phyloP scores from a whole-genome alignment of 2,113 vertebrate species.

The Gymnarchus niloticus region DNA sequence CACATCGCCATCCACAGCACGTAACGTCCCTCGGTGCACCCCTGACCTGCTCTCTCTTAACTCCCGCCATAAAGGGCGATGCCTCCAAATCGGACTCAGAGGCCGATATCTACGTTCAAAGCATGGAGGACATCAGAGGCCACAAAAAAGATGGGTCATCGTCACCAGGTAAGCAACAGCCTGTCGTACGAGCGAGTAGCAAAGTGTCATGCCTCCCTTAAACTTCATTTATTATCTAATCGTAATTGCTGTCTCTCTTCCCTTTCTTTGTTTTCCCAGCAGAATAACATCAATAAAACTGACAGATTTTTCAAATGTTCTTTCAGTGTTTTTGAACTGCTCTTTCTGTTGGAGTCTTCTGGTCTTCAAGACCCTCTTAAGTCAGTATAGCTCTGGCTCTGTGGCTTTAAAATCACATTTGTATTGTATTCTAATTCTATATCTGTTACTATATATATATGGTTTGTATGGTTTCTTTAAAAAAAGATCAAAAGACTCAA shows the following conservation, averaged over 20 bases:
- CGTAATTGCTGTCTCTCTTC: neutral
- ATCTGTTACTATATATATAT: neutral
- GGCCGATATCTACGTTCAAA: constrained; percentile 71
- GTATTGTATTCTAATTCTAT: neutral
- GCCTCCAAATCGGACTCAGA: constrained; percentile 83
- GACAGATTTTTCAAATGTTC: neutral
- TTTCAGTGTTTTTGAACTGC: neutral
- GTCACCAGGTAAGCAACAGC: constrained; percentile 82
- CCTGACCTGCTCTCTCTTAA: constrained; percentile 17
- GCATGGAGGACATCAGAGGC: constrained; percentile 77
- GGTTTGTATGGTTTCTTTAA: neutral
- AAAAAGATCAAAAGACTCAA: neutral
- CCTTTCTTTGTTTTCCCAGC: neutral
- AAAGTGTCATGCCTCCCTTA: neutral
- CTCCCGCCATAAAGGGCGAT: constrained; percentile 68
- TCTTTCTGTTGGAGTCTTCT: neutral
- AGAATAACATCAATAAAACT: neutral
- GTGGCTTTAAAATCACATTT: neutral
- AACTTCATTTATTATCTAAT: neutral
- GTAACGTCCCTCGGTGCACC: neutral
- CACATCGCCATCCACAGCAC: neutral
- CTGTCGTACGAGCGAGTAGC: no score
- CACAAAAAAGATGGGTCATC: constrained; percentile 76
- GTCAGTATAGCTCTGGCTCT: neutral
- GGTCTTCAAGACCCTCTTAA: neutral